These are phyloP conservation scores for Hyalella azteca DNA, from an alignment of 2,888 invertebrate genomes.

Conservation along the genomic window DNA sequence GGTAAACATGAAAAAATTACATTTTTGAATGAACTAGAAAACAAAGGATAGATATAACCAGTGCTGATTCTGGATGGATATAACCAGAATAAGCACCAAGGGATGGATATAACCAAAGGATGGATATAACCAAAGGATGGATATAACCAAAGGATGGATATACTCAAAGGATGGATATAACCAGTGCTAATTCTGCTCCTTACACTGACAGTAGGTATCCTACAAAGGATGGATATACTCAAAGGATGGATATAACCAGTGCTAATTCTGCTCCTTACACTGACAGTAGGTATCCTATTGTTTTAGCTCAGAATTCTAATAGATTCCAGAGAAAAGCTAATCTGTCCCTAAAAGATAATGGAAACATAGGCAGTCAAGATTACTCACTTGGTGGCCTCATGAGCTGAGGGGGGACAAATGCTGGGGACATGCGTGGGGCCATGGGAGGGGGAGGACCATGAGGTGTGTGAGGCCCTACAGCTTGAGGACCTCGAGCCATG, in stretches of 20 bases:
- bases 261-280: neutral
- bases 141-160: neutral
- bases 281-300: neutral
- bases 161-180: too few relatives aligned
- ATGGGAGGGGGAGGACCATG: neutral
- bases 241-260: neutral
- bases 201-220: neutral
- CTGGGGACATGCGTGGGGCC: neutral
- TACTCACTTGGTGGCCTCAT: neutral
- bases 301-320: neutral
- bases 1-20: too few relatives aligned
- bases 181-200: neutral
- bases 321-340: neutral
- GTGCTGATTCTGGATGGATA: too few relatives aligned
- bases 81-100: too few relatives aligned
- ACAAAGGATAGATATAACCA: too few relatives aligned
- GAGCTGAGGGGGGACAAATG: constrained; percentile 1
- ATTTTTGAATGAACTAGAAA: too few relatives aligned
- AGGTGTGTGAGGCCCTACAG: neutral
- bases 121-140: too few relatives aligned
- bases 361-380: too few relatives aligned
- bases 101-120: too few relatives aligned
- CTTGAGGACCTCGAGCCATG: neutral
- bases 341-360: too few relatives aligned
- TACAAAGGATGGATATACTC: neutral